These are phyloP conservation scores for Neodiprion pinetum DNA, from an alignment of 1,140 invertebrate species.

Conservation along the genomic window DNA sequence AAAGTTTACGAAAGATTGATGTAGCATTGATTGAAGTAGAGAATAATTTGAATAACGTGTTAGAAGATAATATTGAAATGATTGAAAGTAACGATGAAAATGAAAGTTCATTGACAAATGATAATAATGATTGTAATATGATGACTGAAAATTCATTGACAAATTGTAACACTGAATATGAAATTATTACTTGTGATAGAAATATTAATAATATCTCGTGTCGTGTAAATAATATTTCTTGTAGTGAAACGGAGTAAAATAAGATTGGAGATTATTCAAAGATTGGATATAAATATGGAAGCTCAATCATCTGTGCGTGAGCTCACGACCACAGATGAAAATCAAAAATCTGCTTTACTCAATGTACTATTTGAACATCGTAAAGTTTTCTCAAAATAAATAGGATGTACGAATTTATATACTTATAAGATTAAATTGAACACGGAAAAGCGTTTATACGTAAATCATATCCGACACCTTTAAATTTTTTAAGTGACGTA, in stretches of 20 bases:
- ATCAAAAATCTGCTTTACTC: conserved; percentile 5
- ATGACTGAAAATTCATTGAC: no score
- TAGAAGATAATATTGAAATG: not conserved
- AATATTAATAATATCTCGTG: not conserved
- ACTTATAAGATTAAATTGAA: conserved; percentile 17
- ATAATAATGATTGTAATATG: not conserved
- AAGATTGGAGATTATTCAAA: conserved; percentile 5
- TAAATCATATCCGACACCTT: not conserved
- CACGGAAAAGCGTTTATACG: not conserved
- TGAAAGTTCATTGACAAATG: not conserved
- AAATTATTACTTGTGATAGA: not conserved
- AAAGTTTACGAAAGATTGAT: not conserved
- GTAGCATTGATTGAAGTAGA: not conserved
- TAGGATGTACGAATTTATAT: conserved; percentile 24
- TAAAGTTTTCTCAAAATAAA: conserved; percentile 16
- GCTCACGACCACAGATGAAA: conserved; percentile 14
- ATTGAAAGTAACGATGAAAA: not conserved
- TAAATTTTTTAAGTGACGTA: not conserved
- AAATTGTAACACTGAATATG: not conserved
- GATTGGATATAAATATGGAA: not conserved
- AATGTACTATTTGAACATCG: conserved; percentile 12
- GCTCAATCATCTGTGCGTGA: conserved; percentile 6
- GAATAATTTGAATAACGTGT: not conserved
- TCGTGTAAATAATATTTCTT: not conserved
- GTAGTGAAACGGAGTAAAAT: not conserved